phyloP scores from a whole-genome alignment of 2,113 vertebrate species.

The Gobius niger region DNA sequence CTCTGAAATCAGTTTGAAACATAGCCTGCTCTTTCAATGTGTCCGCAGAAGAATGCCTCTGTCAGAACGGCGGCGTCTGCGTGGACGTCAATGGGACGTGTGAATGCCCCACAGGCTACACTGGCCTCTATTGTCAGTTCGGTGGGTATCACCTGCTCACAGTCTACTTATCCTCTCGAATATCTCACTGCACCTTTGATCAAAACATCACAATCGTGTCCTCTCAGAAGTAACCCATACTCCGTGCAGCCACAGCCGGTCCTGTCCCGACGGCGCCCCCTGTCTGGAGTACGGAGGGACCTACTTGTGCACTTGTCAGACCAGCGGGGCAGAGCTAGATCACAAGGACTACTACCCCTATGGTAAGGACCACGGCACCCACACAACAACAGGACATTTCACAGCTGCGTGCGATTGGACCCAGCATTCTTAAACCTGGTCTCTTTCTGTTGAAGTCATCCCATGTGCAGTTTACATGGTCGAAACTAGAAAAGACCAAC shows the following conservation, averaged over 20 bases:
- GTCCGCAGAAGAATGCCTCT: slow-evolving; percentile 81
- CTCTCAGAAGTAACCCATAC: slow-evolving; percentile 88
- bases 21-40: slow-evolving; percentile 22
- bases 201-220: slow-evolving; percentile 20
- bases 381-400: slow-evolving; percentile 20
- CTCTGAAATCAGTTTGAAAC: no score
- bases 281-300: slow-evolving; percentile 92
- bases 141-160: slow-evolving; percentile 77
- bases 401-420: slow-evolving; percentile 20
- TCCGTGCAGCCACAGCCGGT: slow-evolving; percentile 88
- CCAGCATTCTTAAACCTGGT: slow-evolving; percentile 34
- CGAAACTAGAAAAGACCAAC: neutral
- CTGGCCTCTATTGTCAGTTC: slow-evolving; percentile 91
- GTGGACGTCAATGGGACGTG: slow-evolving; percentile 85
- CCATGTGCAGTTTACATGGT: neutral
- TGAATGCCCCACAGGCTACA: slow-evolving; percentile 89
- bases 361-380: slow-evolving; percentile 50
- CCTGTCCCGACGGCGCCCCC: slow-evolving; percentile 89
- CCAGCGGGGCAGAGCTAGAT: slow-evolving; percentile 67
- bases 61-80: slow-evolving; percentile 90
- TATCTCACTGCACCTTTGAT: slow-evolving; percentile 36
- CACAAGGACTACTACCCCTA: slow-evolving; percentile 84
- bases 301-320: slow-evolving; percentile 95
- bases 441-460: slow-evolving; percentile 16
- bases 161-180: slow-evolving; percentile 35